Evolutionary conservation across 2,888 invertebrate species (phyloP).

Genomic region (Hirudinaria manillensis): DNA sequence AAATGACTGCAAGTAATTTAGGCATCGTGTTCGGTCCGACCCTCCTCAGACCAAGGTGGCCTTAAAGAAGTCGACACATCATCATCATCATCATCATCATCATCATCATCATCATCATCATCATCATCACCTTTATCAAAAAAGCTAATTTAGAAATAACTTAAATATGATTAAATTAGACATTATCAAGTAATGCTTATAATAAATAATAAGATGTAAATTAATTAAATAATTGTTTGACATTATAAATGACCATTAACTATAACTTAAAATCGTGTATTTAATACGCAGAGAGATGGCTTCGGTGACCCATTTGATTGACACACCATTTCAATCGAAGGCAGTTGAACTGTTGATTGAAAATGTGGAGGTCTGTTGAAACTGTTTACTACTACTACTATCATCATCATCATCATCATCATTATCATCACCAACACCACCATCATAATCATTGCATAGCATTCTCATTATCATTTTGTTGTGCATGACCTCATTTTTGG

Average conservation of each 20-base stretch:
- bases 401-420: neutral
- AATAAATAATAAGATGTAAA: too few relatives aligned
- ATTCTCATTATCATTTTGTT: neutral
- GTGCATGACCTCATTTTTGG: neutral
- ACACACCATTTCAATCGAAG: slow-evolving; percentile 60
- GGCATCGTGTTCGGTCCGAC: slow-evolving; percentile 64
- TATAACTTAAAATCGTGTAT: too few relatives aligned
- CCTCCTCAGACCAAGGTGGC: slow-evolving; percentile 53
- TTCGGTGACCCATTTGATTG: slow-evolving; percentile 57
- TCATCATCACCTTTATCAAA: slow-evolving; percentile 26
- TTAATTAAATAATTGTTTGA: too few relatives aligned
- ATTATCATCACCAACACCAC: neutral
- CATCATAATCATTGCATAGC: neutral
- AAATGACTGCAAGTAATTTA: slow-evolving; percentile 61
- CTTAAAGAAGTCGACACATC: neutral
- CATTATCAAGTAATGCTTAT: too few relatives aligned
- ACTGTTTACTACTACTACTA: neutral
- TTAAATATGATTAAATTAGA: too few relatives aligned
- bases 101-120: slow-evolving; percentile 29
- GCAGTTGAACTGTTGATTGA: slow-evolving; percentile 59
- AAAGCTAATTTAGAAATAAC: too few relatives aligned
- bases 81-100: slow-evolving; percentile 29
- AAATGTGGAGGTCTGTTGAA: slow-evolving; percentile 49
- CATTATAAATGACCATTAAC: too few relatives aligned
- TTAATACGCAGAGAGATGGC: slow-evolving; percentile 41